Evolutionary conservation across 2,888 invertebrate species (phyloP).

Genomic region (Trichacis sp.): DNA sequence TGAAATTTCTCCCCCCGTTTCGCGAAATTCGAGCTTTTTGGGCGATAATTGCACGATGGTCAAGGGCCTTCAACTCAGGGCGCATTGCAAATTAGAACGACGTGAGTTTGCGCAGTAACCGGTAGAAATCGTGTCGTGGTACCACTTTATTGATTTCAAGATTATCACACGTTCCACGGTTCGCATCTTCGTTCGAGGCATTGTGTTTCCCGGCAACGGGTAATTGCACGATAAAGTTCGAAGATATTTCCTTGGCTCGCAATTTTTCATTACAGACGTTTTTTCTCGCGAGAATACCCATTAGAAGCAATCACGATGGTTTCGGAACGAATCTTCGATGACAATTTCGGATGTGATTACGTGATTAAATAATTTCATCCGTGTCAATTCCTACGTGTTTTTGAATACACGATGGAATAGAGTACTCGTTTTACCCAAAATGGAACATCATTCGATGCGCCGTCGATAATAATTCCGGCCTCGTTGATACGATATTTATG

Average conservation of each 20-base stretch:
- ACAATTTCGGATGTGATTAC: too few species aligned
- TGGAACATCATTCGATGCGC: too few species aligned
- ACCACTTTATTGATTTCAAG: conserved; percentile 66
- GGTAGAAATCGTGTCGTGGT: conserved; percentile 52
- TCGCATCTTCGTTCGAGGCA: conserved; percentile 53
- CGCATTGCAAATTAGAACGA: conserved; percentile 48
- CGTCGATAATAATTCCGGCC: neutral
- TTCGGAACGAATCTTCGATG: too few species aligned
- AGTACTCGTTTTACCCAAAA: too few species aligned
- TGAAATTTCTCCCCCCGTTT: conserved; percentile 16
- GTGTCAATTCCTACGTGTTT: too few species aligned
- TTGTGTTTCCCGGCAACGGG: conserved; percentile 47
- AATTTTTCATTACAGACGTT: conserved; percentile 29
- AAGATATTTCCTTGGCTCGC: conserved; percentile 35
- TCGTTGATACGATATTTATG: neutral
- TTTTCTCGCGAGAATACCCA: too few species aligned
- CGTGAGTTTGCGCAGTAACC: conserved; percentile 47
- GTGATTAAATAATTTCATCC: too few species aligned
- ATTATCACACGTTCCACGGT: conserved; percentile 58
- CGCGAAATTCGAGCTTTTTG: conserved; percentile 24
- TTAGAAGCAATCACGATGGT: too few species aligned
- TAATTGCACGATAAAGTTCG: conserved; percentile 45
- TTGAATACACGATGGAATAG: too few species aligned
- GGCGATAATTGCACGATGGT: conserved; percentile 39
- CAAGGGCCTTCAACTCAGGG: conserved; percentile 34